A percentile compares a stretch with the other conserved stretches of the same genome.
These are phyloP conservation scores for Hexactinellida sp. DNA, from an alignment of 37 sponge, comb jelly and placozoan species.

Conservation along the genomic window DNA sequence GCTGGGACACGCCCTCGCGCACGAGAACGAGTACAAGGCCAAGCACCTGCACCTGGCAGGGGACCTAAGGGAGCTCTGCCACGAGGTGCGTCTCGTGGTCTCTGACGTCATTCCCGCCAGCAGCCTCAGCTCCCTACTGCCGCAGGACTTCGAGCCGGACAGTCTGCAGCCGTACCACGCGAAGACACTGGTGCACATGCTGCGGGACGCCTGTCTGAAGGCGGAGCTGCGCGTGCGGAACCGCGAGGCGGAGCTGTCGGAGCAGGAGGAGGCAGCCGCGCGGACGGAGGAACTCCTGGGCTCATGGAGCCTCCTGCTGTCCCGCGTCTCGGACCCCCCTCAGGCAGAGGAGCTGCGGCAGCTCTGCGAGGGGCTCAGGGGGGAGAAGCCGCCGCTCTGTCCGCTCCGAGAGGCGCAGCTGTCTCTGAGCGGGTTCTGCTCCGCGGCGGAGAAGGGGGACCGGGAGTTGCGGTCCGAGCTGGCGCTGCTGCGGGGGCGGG, in stretches of 20 bases:
- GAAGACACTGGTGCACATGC: neutral
- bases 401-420: neutral
- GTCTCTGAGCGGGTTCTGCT: neutral
- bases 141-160: conserved; percentile 5
- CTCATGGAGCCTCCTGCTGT: neutral
- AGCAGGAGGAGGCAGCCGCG: neutral
- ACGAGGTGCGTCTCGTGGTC: neutral
- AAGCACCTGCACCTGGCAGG: neutral
- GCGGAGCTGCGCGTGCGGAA: neutral
- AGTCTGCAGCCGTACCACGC: neutral
- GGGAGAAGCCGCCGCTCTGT: neutral
- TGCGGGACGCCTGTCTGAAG: neutral
- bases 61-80: neutral
- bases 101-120: neutral
- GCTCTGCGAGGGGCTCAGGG: neutral
- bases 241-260: neutral
- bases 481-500: neutral
- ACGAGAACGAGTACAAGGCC: neutral
- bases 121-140: neutral
- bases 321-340: neutral
- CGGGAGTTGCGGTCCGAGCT: neutral
- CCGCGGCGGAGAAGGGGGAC: neutral
- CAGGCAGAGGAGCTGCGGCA: neutral
- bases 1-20: neutral
- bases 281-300: neutral